Base-by-base conservation (phyloP, 92 coral and sea anemone genomes). In the Chrysogorgia sp. region DNA sequence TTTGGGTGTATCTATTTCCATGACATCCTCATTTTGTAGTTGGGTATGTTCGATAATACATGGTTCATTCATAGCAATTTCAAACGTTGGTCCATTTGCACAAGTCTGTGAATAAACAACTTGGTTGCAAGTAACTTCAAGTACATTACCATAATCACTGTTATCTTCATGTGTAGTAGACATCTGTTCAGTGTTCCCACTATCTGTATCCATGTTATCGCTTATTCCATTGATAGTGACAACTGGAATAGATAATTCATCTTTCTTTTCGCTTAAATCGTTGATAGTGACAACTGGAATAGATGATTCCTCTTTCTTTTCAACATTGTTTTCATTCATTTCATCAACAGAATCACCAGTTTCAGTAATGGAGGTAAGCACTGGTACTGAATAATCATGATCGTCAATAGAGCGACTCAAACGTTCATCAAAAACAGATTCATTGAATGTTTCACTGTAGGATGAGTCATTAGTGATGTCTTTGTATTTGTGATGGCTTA, bases 1-100 rank as follows among this genome's bases (percentile, higher is more conserved):
- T 7, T 69, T 41, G 8, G 76, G 76, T 25, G n/a, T n/a, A n/a
- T n/a, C n/a, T n/a, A 35, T 69, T n/a, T 69, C 62, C 6, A 48
- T 19, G 9, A 50, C 6, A 15, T 8, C 60, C 10, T 56, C 26
- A 9, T 69, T 41, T 19, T 33, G 24, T 12, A 31, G 8, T 30
- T 35, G 72, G 6, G 31, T 57, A 20, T 23, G 74, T 41, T 15
- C 76, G 14, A 69, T 40, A 47, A 22, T 14, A 69, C 58, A 47
- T 22, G 76, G 76, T 40, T 69, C 76, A 3, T 45, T 60, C 8
- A 69, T 35, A 8, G 76, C 60, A 25, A 69, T 7, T 2, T 64
- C 32, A 49, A 37, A 35, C 26, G 49, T 50, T 29, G 71, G 71
- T 29, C 35, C 72, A 21, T 28, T 29, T 10, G 48, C 13, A 37